phyloP scores from a whole-genome alignment of 2,888 invertebrate genomes.

The Oeneis ivallda region DNA sequence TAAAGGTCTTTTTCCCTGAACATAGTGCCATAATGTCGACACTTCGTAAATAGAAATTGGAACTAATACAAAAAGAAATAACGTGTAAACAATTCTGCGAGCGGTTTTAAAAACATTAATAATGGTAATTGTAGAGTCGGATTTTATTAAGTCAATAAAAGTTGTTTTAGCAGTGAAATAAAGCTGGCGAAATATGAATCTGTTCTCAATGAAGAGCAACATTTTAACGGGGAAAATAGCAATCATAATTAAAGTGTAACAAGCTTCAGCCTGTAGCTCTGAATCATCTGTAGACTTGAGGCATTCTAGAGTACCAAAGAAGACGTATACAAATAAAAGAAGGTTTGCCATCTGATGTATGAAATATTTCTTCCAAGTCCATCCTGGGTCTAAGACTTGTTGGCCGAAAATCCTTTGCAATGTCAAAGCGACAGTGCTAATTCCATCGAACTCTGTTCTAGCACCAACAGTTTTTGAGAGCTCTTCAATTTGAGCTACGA shows the following conservation, averaged over 20 bases:
- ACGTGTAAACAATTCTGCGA: constrained; percentile 43
- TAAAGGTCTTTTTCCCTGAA: constrained; percentile 50
- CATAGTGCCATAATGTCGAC: constrained; percentile 53
- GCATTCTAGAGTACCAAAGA: constrained; percentile 56
- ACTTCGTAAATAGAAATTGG: constrained; percentile 51
- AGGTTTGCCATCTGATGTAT: constrained; percentile 47
- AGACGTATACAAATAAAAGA: constrained; percentile 52
- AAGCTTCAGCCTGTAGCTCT: constrained; percentile 53
- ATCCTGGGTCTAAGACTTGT: constrained; percentile 59
- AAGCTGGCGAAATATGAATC: constrained; percentile 47
- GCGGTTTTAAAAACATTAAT: constrained; percentile 43
- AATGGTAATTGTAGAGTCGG: constrained; percentile 41
- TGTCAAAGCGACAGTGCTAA: constrained; percentile 47
- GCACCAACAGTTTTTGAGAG: constrained; percentile 54
- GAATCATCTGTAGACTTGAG: constrained; percentile 47
- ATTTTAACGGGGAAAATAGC: constrained; percentile 49
- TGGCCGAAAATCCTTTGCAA: constrained; percentile 56
- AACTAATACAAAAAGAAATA: constrained; percentile 44
- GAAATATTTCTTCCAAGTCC: constrained; percentile 54
- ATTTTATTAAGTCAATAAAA: constrained; percentile 47
- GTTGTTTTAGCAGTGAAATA: constrained; percentile 54
- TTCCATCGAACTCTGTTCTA: constrained; percentile 53
- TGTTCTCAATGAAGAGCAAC: constrained; percentile 47
- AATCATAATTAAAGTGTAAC: constrained; percentile 54
- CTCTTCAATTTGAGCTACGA: constrained; percentile 40